phyloP scores from a whole-genome alignment of 2,797 vertebrate genomes.

The Enteromius anoplus region DNA sequence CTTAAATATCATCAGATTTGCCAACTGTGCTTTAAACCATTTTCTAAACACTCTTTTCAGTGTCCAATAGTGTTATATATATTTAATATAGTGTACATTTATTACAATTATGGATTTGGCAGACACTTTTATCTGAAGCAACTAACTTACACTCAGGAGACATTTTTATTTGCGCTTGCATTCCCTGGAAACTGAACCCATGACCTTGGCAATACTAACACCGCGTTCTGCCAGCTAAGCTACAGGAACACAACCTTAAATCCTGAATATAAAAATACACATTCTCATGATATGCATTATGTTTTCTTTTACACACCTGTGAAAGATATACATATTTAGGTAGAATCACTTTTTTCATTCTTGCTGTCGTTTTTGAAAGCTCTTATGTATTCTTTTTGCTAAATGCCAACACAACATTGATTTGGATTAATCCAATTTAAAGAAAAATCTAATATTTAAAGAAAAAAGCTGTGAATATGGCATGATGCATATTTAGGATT shows the following conservation, averaged over 20 bases:
- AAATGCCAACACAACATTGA: background rate
- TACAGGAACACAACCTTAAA: conserved; percentile 7
- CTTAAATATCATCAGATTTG: background rate
- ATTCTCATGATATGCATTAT: background rate
- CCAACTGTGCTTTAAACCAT: background rate
- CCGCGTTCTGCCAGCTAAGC: background rate
- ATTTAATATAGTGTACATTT: conserved; percentile 6
- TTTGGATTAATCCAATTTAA: background rate
- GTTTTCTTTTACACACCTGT: background rate
- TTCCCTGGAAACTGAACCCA: background rate
- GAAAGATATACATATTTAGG: background rate
- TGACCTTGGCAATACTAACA: conserved; percentile 21
- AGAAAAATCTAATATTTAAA: background rate
- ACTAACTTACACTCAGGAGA: background rate
- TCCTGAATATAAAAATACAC: background rate
- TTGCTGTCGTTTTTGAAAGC: background rate
- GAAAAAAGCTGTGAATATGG: background rate
- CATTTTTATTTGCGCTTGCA: conserved; percentile 12
- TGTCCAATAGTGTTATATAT: background rate
- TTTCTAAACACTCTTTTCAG: background rate
- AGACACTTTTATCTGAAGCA: conserved; percentile 1
- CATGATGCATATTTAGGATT: background rate
- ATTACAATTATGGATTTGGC: conserved; percentile 7
- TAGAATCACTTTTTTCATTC: background rate
- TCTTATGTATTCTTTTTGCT: background rate